Evolutionary conservation across 1,140 invertebrate species (phyloP).

Genomic region (Euura saliciscinereae): DNA sequence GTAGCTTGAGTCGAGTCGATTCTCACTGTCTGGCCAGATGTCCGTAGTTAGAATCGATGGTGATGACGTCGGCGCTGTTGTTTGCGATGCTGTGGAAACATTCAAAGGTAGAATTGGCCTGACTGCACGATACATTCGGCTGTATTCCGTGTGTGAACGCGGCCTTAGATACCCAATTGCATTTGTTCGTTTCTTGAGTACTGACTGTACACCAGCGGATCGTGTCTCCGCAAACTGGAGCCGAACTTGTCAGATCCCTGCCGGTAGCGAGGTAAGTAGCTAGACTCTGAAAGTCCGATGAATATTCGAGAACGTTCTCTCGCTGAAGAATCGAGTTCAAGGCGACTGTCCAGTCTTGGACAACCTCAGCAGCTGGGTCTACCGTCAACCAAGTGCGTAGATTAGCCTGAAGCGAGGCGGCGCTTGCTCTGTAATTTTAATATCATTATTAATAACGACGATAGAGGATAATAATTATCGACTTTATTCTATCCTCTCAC

Average conservation of each 20-base stretch:
- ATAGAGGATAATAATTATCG: too few relatives aligned
- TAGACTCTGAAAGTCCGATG: constrained; percentile 13
- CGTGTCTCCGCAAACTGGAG: constrained; percentile 52
- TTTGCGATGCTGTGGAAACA: constrained; percentile 69
- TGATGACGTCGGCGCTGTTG: constrained; percentile 69
- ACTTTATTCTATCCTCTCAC: constrained; percentile 46
- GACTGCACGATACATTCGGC: constrained; percentile 63
- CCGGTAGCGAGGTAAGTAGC: constrained; percentile 42
- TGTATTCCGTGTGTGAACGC: constrained; percentile 63
- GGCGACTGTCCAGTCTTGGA: constrained; percentile 25
- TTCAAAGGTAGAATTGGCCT: constrained; percentile 52
- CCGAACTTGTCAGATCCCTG: constrained; percentile 38
- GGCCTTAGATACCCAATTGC: constrained; percentile 63
- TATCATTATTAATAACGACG: constrained; percentile 8
- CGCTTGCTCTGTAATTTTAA: constrained; percentile 27
- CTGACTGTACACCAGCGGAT: constrained; percentile 67
- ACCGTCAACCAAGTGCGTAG: constrained; percentile 29
- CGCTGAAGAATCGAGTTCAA: constrained; percentile 31
- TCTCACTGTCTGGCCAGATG: constrained; percentile 72
- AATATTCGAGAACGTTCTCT: constrained; percentile 16
- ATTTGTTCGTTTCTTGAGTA: constrained; percentile 63
- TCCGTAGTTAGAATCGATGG: constrained; percentile 72
- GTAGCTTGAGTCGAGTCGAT: constrained; percentile 9
- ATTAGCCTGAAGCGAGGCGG: constrained; percentile 26
- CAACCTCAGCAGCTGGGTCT: background rate